Evolutionary conservation across 2,888 invertebrate genomes (phyloP).

Genomic region (Plagiodera versicolora): DNA sequence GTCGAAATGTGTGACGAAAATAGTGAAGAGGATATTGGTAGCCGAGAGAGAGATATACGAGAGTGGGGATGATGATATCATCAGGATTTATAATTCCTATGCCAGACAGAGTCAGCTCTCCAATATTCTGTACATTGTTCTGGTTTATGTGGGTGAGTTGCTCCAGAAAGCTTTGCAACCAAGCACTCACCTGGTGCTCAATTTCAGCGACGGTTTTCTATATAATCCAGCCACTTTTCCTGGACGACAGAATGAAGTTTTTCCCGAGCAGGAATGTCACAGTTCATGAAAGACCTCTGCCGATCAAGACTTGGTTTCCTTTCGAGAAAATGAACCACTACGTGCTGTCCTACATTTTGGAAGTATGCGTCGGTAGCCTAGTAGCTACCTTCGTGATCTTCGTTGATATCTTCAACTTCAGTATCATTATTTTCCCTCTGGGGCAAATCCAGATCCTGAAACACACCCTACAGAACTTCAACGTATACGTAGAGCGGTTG

Average conservation of each 20-base stretch:
- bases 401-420: slow-evolving; percentile 29
- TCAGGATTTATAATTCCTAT: slow-evolving; percentile 19
- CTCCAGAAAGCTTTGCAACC: no score
- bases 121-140: slow-evolving; percentile 1
- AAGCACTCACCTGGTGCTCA: not conserved
- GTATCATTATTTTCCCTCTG: slow-evolving; percentile 28
- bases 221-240: slow-evolving; percentile 28
- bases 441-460: slow-evolving; percentile 28
- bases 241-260: slow-evolving; percentile 15
- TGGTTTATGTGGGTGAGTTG: not conserved
- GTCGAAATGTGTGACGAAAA: slow-evolving; percentile 14
- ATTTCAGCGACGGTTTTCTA: slow-evolving; percentile 26
- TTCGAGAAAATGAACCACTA: slow-evolving; percentile 26
- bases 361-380: slow-evolving; percentile 23
- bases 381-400: slow-evolving; percentile 26
- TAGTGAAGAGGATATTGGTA: slow-evolving; percentile 23
- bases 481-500: slow-evolving; percentile 2
- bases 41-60: slow-evolving; percentile 21
- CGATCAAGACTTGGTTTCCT: slow-evolving; percentile 31
- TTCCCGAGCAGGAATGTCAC: slow-evolving; percentile 22
- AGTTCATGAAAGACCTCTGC: slow-evolving; percentile 20
- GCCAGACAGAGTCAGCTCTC: slow-evolving; percentile 18
- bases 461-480: slow-evolving; percentile 22
- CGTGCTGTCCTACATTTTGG: slow-evolving; percentile 28
- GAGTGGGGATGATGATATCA: slow-evolving; percentile 18